Evolutionary conservation across 2,888 invertebrate species (phyloP), one percentile per base, ranked within the genome.

Genomic region (Halocaridina rubra): DNA sequence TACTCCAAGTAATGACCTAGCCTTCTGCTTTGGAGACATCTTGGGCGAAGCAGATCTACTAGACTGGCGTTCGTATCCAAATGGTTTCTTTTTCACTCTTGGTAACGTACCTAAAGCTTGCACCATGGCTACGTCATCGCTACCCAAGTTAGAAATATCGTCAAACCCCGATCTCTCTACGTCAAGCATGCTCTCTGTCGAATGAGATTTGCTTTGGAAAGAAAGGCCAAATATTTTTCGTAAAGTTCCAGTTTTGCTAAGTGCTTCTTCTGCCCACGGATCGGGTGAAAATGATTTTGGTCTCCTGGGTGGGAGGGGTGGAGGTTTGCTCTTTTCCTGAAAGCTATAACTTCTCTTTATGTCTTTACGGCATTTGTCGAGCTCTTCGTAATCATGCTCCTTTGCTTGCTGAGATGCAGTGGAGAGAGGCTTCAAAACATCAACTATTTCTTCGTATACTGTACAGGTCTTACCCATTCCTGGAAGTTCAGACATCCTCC

Each of bases 271-370:
- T 10, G 79, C 86, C 88, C 88, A 86, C 4, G 88, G 88, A 46
- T 88, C 88, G 2, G 88, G 88, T 10, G 88, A 88, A 79, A 88
- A 88, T 1, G 88, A 88, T 67, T 88, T 88, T 7, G 88, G 88
- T 69, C 88, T 46, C 29, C 88, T 53, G 0, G 88, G 88, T 39
- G 88, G 88, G 16, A 88, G 76, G 16, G 88, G 88, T 27, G 88
- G 88, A 16, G 88, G 88, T 24, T 86, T 82, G 19, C 86, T 84
- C 29, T 88, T 88, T 46, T 88, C 88, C 33, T 88, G 88, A 61
- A 88, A 88, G 46, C 88, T 88, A 71, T 86, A 88, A 64, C 88
- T 88, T n/a, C 88, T 57, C 75, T 88, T 88, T 19, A 88, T 88
- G 61, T 88, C 88, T 27, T 80, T 61, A 61, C 88, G 85, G 30